Percentiles rank a stretch among this genome's conserved stretches.
Evolutionary conservation across 2,113 vertebrate genomes (phyloP).

Genomic region (Poecile atricapillus): DNA sequence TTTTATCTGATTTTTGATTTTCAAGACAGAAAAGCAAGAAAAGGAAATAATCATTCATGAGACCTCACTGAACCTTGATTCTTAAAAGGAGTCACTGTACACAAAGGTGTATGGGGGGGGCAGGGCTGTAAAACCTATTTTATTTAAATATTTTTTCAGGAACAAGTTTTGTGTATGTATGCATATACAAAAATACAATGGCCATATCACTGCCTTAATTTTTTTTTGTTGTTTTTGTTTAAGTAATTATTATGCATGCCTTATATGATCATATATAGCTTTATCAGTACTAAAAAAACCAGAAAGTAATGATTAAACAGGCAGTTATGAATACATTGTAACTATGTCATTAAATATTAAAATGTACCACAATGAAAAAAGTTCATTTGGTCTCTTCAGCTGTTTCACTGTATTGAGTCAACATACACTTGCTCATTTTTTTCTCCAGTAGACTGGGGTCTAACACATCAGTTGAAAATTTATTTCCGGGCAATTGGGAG

Average conservation of each 20-base stretch:
- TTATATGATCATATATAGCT: neutral
- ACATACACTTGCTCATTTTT: neutral
- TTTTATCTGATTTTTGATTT: neutral
- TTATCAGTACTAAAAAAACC: neutral
- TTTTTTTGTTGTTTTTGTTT: neutral
- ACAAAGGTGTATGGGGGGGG: accelerated
- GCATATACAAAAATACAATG: neutral
- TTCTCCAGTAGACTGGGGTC: neutral
- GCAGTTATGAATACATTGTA: neutral
- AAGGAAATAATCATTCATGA: neutral
- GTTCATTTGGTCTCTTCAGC: neutral
- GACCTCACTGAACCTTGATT: neutral
- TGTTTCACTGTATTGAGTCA: neutral
- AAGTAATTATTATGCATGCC: neutral
- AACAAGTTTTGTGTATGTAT: neutral
- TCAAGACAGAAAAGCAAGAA: neutral
- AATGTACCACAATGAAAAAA: neutral
- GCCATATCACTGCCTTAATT: neutral
- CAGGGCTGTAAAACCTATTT: neutral
- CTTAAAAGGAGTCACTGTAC: neutral
- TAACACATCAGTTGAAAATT: neutral
- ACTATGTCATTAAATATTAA: neutral
- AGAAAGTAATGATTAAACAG: neutral
- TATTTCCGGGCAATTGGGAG: neutral
- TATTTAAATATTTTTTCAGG: neutral